phyloP scores from a whole-genome alignment of 2,888 invertebrate species.

The Actias luna region DNA sequence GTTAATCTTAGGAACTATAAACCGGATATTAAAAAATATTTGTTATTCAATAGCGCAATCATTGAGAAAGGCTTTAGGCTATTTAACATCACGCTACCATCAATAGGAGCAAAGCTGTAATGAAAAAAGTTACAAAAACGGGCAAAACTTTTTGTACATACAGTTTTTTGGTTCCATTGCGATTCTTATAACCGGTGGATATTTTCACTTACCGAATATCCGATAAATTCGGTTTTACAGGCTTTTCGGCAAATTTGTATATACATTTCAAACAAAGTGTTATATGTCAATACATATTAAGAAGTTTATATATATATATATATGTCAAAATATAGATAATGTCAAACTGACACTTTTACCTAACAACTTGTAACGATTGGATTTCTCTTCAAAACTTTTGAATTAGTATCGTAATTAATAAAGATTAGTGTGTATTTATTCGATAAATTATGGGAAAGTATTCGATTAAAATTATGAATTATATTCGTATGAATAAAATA shows the following conservation, averaged over 20 bases:
- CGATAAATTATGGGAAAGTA: neutral
- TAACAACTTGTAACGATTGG: too few relatives aligned
- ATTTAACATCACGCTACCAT: too few relatives aligned
- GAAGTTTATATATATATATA: neutral
- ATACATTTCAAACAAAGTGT: neutral
- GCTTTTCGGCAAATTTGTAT: conserved; percentile 4
- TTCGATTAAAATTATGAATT: neutral
- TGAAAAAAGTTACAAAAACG: too few relatives aligned
- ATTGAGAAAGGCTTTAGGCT: too few relatives aligned
- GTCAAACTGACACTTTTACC: neutral
- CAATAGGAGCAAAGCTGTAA: too few relatives aligned
- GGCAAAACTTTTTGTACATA: too few relatives aligned
- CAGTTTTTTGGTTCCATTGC: neutral
- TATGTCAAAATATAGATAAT: too few relatives aligned
- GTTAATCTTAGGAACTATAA: too few relatives aligned
- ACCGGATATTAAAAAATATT: too few relatives aligned
- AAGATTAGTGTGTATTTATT: neutral
- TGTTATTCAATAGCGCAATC: too few relatives aligned
- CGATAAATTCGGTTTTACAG: conserved; percentile 24
- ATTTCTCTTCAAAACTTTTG: too few relatives aligned
- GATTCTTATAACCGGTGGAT: neutral
- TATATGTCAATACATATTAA: neutral
- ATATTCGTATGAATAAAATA: neutral
- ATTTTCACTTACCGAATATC: conserved; percentile 24
- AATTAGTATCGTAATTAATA: neutral